These are phyloP conservation scores for Cantharis rustica DNA, from an alignment of 2,888 invertebrate species.

Conservation along the genomic window DNA sequence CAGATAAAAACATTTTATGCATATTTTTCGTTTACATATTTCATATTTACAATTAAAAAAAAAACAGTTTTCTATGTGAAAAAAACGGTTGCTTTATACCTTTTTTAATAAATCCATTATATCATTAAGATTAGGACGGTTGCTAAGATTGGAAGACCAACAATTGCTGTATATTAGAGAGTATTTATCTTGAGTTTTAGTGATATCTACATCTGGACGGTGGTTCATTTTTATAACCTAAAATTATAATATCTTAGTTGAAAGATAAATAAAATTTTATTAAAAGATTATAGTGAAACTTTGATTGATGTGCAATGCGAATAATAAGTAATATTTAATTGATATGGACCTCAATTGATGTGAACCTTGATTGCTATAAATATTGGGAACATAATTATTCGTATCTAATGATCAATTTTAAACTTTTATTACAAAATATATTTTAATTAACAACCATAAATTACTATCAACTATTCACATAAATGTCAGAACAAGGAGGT, in stretches of 20 bases:
- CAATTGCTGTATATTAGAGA: constrained; percentile 21
- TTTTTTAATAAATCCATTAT: constrained; percentile 5
- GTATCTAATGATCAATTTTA: too few relatives aligned
- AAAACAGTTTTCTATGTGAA: neutral
- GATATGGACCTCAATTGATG: too few relatives aligned
- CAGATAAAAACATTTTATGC: neutral
- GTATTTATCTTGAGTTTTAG: constrained; percentile 9
- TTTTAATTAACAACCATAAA: too few relatives aligned
- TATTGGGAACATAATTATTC: too few relatives aligned
- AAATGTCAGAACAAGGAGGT: too few relatives aligned
- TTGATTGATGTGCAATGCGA: too few relatives aligned
- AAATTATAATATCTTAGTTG: neutral
- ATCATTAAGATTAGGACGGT: constrained; percentile 17
- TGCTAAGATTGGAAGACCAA: constrained; percentile 24
- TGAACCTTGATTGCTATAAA: too few relatives aligned
- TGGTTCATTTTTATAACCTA: constrained; percentile 32
- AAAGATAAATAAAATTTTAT: neutral
- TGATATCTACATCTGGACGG: constrained; percentile 13
- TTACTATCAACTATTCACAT: too few relatives aligned
- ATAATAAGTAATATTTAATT: too few relatives aligned
- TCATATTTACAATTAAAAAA: neutral
- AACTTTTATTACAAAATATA: too few relatives aligned
- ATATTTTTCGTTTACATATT: neutral
- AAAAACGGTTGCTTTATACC: neutral
- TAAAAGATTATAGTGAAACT: too few relatives aligned